Conservation (phyloP, 2,888 invertebrate species). For the Oligia strigilis region DNA sequence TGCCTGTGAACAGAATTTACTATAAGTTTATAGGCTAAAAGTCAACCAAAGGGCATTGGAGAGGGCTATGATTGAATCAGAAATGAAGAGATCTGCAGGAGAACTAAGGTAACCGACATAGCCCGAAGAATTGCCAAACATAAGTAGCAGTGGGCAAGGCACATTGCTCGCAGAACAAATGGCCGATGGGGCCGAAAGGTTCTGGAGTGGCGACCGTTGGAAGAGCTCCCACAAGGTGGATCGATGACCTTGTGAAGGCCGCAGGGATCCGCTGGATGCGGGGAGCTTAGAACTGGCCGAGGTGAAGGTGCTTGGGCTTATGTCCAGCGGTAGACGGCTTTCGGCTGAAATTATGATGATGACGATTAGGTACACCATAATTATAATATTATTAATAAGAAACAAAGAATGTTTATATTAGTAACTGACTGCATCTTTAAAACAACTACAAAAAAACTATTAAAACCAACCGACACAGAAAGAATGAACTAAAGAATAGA, state of each 20-base stretch:
- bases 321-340: neutral
- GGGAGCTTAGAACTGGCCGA: neutral
- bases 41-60: too few relatives aligned
- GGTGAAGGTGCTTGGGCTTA: neutral
- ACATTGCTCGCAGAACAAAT: too few relatives aligned
- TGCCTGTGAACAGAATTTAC: neutral
- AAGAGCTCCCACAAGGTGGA: neutral
- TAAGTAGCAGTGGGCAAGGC: too few relatives aligned
- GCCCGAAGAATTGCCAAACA: too few relatives aligned
- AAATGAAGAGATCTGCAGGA: too few relatives aligned
- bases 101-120: too few relatives aligned
- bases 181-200: too few relatives aligned
- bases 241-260: neutral
- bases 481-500: neutral
- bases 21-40: neutral
- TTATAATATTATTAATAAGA: neutral
- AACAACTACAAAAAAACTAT: neutral
- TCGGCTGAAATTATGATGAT: neutral
- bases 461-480: neutral
- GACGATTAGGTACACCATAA: neutral
- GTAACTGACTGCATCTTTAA: neutral
- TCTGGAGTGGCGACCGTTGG: neutral
- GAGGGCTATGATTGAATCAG: too few relatives aligned
- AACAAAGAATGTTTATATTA: neutral
- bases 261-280: neutral